Evolutionary conservation across 2,888 invertebrate species (phyloP), one percentile per base, ranked within the genome.

Genomic region (Steinernema hermaphroditum): DNA sequence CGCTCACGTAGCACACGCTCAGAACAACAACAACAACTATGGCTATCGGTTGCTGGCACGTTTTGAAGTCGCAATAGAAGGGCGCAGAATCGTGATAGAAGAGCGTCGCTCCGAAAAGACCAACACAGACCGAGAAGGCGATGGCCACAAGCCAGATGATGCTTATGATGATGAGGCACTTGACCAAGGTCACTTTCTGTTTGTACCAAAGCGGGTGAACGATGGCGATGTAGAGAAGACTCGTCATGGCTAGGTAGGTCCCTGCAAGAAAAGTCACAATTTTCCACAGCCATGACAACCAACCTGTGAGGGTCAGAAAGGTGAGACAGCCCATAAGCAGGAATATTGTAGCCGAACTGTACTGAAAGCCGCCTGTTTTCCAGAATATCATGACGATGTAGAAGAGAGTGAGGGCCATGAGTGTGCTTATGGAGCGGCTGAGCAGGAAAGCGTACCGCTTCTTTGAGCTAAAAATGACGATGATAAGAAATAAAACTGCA

Each of bases 61-160:
- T 68, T 32, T 75, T 72, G 43, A 77, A 83, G 4, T 76, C 76
- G 62, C 84, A 84, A n/a, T 69, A 72, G 22, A 84, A 77, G 6
- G 83, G 82, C 22, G 84, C 79, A 2, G 81, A 79, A 8, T 84
- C 82, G 0, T 82, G 81, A 57, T 79, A 78, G 77, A 84, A 84
- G 2, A 84, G 75, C 12, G 84, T 84, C 0, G 80, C 83, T 16
- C 80, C 82, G 75, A 79, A 80, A 6, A 84, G 75, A 12, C 83
- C 84, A 27, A 84, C 74, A 37, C 78, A 78, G 68, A 84, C 83
- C 71, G 84, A 82, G 12, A 78, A 71, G 14, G 77, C 78, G 22
- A 76, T 49, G 1, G 81, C 77, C 0, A 81, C 57, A 4, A 79
- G n/a, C 83, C 83, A 84, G 71, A 83, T 82, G 6, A 77, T n/a